A percentile compares a stretch with the other conserved stretches of the same genome.
These are phyloP conservation scores for Salarias fasciatus DNA, from an alignment of 2,797 vertebrate species.

Conservation along the genomic window DNA sequence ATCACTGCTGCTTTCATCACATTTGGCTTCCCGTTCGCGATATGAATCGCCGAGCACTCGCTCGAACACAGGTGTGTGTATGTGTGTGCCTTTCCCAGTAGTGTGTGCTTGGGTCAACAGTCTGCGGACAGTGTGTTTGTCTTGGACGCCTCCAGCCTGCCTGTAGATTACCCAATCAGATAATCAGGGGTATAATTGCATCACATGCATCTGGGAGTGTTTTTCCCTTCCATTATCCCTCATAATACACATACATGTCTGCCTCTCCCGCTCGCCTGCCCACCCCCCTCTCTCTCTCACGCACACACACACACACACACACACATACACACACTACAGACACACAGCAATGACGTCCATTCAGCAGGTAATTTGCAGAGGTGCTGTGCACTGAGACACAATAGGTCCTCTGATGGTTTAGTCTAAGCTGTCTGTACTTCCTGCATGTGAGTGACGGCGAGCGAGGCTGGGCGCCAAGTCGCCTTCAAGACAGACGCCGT, in stretches of 20 bases:
- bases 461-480: conserved; percentile 13
- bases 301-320: conserved; percentile 10
- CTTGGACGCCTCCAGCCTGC: conserved; percentile 65
- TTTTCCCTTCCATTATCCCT: conserved; percentile 73
- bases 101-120: conserved; percentile 65
- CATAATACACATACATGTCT: conserved; percentile 52
- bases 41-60: conserved; percentile 31
- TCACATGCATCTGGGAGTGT: conserved; percentile 78
- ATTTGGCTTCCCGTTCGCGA: conserved; percentile 28
- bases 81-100: conserved; percentile 29
- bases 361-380: conserved; percentile 50
- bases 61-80: conserved; percentile 38
- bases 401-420: conserved; percentile 15
- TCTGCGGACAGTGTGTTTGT: conserved; percentile 68
- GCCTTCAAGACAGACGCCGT: conserved; percentile 6
- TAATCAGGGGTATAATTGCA: conserved; percentile 77
- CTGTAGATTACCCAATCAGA: conserved; percentile 77
- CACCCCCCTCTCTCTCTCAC: too few species aligned
- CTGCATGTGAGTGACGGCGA: conserved; percentile 6
- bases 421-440: conserved; percentile 22
- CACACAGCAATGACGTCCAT: conserved; percentile 44
- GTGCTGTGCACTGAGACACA: conserved; percentile 38
- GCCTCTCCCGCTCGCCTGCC: conserved; percentile 4
- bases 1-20: conserved; percentile 18
- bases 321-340: conserved; percentile 39